Evolutionary conservation across 2,888 invertebrate species (phyloP).

Genomic region (Theretra japonica): DNA sequence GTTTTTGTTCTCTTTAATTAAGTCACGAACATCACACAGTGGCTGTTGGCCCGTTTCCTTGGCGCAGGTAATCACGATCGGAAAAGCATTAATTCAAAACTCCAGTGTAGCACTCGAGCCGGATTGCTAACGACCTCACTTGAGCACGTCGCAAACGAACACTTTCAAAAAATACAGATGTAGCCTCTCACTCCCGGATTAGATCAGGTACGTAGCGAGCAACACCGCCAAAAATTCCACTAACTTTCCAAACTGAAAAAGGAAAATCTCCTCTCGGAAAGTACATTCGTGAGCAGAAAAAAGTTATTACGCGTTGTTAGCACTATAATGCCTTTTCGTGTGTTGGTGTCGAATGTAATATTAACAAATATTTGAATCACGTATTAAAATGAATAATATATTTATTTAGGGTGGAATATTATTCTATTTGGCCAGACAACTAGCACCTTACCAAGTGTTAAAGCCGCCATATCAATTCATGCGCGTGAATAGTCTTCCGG

Average conservation of each 20-base stretch:
- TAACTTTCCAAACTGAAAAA: neutral
- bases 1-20: constrained; percentile 67
- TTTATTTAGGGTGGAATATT: no score
- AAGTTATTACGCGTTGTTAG: neutral
- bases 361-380: no score
- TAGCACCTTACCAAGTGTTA: no score
- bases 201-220: constrained; percentile 27
- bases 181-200: constrained; percentile 32
- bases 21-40: constrained; percentile 66
- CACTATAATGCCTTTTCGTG: neutral
- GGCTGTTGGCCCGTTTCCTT: constrained; percentile 58
- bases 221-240: neutral
- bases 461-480: no score
- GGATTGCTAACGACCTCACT: constrained; percentile 64
- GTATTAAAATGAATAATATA: no score
- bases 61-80: constrained; percentile 70
- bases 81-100: constrained; percentile 73
- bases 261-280: neutral
- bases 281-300: neutral
- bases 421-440: no score
- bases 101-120: constrained; percentile 56
- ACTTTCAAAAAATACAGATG: constrained; percentile 47
- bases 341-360: neutral
- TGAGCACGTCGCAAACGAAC: constrained; percentile 66
- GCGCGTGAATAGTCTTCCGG: no score